These are phyloP conservation scores for Aurelia coerulea DNA, from an alignment of 30 jellyfish, hydroid and myxozoan species.

Conservation along the genomic window DNA sequence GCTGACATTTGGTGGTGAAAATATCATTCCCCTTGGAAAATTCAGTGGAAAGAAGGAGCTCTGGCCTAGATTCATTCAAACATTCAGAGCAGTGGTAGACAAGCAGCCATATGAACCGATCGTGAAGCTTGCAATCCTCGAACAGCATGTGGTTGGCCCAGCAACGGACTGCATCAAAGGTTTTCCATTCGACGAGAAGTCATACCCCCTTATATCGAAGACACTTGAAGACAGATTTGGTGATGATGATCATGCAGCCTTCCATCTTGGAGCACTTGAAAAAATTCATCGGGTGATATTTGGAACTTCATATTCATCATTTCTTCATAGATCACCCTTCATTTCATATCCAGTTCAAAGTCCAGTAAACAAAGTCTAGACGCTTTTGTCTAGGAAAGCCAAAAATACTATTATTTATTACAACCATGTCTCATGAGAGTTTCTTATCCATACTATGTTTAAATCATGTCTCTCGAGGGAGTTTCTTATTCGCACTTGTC, in stretches of 20 bases:
- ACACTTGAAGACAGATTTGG: conserved; percentile 31
- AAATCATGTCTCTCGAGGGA: too few species aligned
- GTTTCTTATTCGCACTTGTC: too few species aligned
- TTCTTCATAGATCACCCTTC: conserved; percentile 60
- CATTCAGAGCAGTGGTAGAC: conserved; percentile 47
- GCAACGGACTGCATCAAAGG: conserved; percentile 44
- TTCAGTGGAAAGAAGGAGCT: conserved; percentile 35
- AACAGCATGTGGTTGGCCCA: conserved; percentile 28
- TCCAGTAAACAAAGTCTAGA: too few species aligned
- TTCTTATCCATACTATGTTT: too few species aligned
- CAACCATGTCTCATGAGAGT: too few species aligned
- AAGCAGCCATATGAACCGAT: conserved; percentile 29
- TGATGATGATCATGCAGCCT: too few species aligned
- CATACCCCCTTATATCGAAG: conserved; percentile 26
- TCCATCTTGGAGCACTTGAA: conserved; percentile 53
- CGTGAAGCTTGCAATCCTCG: conserved; percentile 47
- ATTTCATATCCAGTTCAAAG: too few species aligned
- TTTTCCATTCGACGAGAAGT: conserved; percentile 32
- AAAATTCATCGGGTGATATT: conserved; percentile 93
- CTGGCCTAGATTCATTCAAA: conserved; percentile 28
- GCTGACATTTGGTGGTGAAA: conserved; percentile 26
- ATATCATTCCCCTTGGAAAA: too few species aligned
- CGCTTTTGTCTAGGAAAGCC: too few species aligned
- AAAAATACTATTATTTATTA: too few species aligned
- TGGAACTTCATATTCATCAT: conserved; percentile 84